Base-by-base conservation (phyloP, 2,888 invertebrate species). In the Andrena praecox region DNA sequence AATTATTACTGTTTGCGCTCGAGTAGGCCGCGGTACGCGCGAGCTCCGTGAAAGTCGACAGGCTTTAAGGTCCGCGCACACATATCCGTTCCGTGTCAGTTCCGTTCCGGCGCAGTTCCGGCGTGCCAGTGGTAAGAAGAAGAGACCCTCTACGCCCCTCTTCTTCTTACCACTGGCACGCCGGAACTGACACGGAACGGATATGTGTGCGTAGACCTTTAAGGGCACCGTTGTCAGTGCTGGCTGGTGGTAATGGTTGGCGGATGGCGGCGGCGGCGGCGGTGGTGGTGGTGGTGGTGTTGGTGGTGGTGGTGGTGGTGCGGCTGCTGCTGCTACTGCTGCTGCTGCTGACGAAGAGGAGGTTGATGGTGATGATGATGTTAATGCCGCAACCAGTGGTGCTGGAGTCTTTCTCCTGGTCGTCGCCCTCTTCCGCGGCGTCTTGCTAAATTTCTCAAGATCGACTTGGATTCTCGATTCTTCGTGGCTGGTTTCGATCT, bases 311-410 rank as follows among this genome's bases (percentile, higher is more conserved):
- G 68, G 77, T 77, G 82, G 77, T 77, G 81, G 20, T 20, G 20
- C 20, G 20, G 20, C 20, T 20, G 20, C 20, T 20, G 20, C 20
- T 20, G 20, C 20, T 20, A 20, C 20, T 20, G 0, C 20, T 20
- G 20, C 20, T 20, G 20, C 20, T 20, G 42, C 76, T 64, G 88
- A 77, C 66, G 78, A 75, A 77, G 80, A 85, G 77, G 77, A 80
- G 87, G 89, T 77, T 86, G 89, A 90, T 87, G 90, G 87, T 77
- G 89, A 89, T 86, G 90, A 90, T 89, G 90, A 85, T 90, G 90
- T 88, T 87, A 85, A 88, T 86, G 78, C 86, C 75, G 83, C 80
- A 66, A 78, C 81, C 84, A 89, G 89, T 89, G 80, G 79, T 85
- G 82, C 85, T 78, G 83, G 84, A 80, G 82, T 84, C 85, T 83